Evolutionary conservation across 2,888 invertebrate genomes (phyloP).

Genomic region (Watsonalla binaria): DNA sequence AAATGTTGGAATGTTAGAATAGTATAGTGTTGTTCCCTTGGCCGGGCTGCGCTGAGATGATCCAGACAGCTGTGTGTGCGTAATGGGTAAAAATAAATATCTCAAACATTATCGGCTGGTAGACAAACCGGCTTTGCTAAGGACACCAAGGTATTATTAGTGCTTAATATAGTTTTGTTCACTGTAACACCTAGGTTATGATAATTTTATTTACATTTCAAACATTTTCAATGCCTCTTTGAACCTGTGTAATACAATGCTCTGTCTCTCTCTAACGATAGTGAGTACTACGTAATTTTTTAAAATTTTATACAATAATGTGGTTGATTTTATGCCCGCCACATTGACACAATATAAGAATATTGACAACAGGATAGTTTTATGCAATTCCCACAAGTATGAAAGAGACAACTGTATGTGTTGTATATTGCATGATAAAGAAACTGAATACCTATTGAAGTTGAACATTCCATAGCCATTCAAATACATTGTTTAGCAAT

Average conservation of each 20-base stretch:
- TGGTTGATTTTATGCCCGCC: no score
- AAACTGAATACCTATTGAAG: no score
- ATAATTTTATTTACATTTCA: conserved; percentile 29
- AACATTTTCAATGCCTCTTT: conserved; percentile 8
- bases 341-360: no score
- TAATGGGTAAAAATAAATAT: conserved; percentile 78
- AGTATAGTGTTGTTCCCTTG: conserved; percentile 56
- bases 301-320: no score
- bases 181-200: conserved; percentile 8
- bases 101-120: conserved; percentile 67
- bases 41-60: conserved; percentile 69
- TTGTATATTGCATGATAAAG: no score
- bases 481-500: neutral
- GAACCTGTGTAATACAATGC: neutral
- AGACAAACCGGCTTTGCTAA: conserved; percentile 71
- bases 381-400: no score
- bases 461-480: no score
- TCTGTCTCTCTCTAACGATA: neutral
- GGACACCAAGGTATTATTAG: conserved; percentile 71
- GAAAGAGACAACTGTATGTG: no score
- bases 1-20: conserved; percentile 2
- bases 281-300: neutral
- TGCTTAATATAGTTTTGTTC: conserved; percentile 48
- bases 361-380: no score
- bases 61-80: conserved; percentile 72